These are phyloP conservation scores for Heterochromis multidens DNA, from an alignment of 2,113 vertebrate species.

Conservation along the genomic window DNA sequence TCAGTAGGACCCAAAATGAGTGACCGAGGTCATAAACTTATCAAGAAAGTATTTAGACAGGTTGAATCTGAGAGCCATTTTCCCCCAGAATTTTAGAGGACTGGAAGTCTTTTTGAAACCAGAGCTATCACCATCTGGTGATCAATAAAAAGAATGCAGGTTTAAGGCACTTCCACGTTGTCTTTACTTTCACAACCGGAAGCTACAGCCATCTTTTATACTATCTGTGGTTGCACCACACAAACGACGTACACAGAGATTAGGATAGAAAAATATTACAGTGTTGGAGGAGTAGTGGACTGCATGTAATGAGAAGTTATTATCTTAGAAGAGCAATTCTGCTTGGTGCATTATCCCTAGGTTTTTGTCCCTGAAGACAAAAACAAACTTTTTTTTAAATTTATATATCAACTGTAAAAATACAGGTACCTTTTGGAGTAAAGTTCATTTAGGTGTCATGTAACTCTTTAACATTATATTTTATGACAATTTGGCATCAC, in stretches of 20 bases:
- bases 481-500: not conserved
- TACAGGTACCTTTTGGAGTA: rapidly evolving
- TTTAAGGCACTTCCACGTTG: not conserved
- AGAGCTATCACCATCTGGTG: not conserved
- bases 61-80: not conserved
- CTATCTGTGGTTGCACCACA: not conserved
- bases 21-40: not conserved
- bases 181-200: not conserved
- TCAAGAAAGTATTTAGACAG: too few species aligned
- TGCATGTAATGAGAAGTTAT: not conserved
- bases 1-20: not conserved
- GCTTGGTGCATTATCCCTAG: not conserved
- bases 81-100: not conserved
- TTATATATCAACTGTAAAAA: not conserved
- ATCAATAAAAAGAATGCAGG: not conserved
- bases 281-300: not conserved
- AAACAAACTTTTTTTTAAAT: not conserved
- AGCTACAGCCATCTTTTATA: not conserved
- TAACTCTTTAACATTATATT: not conserved
- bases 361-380: rapidly evolving
- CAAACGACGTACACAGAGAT: not conserved
- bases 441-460: not conserved
- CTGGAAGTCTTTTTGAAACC: not conserved
- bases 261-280: not conserved
- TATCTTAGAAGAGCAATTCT: not conserved